Base-by-base conservation (phyloP, 2,888 invertebrate species). In the Gastrophysa polygoni region DNA sequence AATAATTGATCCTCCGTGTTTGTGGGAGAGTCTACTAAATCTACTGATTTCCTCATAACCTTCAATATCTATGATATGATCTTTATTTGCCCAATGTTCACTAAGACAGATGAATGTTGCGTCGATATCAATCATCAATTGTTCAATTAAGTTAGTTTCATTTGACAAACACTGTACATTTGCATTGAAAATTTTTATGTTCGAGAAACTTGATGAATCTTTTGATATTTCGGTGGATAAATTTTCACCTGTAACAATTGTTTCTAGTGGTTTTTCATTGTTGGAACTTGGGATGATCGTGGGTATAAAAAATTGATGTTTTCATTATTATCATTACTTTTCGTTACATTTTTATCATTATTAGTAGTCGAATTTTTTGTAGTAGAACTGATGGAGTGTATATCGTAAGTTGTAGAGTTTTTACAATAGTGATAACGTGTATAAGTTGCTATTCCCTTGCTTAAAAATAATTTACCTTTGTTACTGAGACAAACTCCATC, bases 141-240 rank as follows among this genome's bases (percentile, higher is more conserved):
- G 34, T 51, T 32, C 34, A 51, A 51, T 34, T 34, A 0, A 34
- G 20, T 51, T 51, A 10, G 0, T 18, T 51, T 51, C n/a, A 32
- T 51, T 51, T 18, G 51, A 34, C 51, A 51, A 34, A 51, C 51
- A 51, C 34, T 51, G 51, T 51, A 34, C 34, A 51, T 51, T 51
- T 20, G 11, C 8, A 32, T 16, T 51, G 32, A 20, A 20, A 34
- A 51, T 34, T 20, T 51, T 34, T 3, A 32, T 51, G 34, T 18
- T 17, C 32, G n/a, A 34, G 32, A 18, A 17, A 51, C 32, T 8
- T 6, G n/a, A 5, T 32, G 50, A 32, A n/a, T 50, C 50, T 18
- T 51, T 32, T 34, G 2, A 29, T 32, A 32, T 4, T 1, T 34
- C 34, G 18, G 34, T 32, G 18, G 34, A 34, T 20, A 20, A 5